Conservation (phyloP, 2,888 invertebrate genomes). For the Acleris cristana region DNA sequence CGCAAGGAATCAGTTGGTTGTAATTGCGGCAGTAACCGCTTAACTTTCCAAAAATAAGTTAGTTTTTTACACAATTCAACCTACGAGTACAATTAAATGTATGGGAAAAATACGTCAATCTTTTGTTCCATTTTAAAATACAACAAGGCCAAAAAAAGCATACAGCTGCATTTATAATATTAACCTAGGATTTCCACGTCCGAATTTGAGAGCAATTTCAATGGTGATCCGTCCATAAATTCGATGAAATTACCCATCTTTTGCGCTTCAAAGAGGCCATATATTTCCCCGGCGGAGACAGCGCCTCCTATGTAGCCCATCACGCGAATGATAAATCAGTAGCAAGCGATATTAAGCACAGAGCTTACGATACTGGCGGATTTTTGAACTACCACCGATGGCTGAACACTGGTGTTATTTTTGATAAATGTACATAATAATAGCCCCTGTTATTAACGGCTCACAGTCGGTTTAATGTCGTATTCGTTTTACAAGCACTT, state of each 20-base stretch:
- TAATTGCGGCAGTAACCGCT: too few relatives aligned
- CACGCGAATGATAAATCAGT: slow-evolving; percentile 78
- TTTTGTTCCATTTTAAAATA: too few relatives aligned
- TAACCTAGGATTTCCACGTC: slow-evolving; percentile 66
- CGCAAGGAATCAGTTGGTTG: too few relatives aligned
- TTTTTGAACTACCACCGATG: slow-evolving; percentile 3
- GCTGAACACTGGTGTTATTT: slow-evolving; percentile 2
- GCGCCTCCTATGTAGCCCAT: slow-evolving; percentile 75
- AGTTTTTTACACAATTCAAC: too few relatives aligned
- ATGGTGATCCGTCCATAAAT: slow-evolving; percentile 79
- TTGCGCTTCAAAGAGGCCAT: slow-evolving; percentile 79
- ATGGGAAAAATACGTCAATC: too few relatives aligned
- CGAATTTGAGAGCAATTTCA: slow-evolving; percentile 72
- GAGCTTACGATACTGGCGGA: slow-evolving; percentile 47
- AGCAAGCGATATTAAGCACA: slow-evolving; percentile 56
- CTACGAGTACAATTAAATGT: too few relatives aligned
- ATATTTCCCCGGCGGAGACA: slow-evolving; percentile 73
- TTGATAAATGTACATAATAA: slow-evolving; percentile 3
- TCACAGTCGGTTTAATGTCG: not conserved
- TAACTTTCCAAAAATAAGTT: too few relatives aligned
- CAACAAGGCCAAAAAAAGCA: too few relatives aligned
- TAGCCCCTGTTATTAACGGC: not conserved
- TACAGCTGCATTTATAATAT: slow-evolving; percentile 50
- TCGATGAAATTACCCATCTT: slow-evolving; percentile 82
- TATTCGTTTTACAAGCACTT: too few relatives aligned